phyloP scores from a whole-genome alignment of 1,140 invertebrate genomes.

The Sweltsa coloradensis region DNA sequence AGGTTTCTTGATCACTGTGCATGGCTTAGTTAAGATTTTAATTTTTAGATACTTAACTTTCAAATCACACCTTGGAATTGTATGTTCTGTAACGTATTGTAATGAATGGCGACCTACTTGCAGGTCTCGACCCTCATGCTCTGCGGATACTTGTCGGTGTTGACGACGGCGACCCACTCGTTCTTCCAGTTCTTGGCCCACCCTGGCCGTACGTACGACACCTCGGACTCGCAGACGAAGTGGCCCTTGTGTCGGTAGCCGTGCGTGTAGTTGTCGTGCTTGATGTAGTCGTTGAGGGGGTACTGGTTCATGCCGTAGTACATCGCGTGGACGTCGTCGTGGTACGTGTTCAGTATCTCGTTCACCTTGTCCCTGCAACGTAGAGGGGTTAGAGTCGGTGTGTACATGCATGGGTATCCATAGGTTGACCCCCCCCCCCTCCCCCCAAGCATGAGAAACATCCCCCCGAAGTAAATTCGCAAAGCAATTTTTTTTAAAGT shows the following conservation, averaged over 20 bases:
- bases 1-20: too few species aligned
- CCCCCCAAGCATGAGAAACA: too few species aligned
- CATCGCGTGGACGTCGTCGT: slow-evolving; percentile 18
- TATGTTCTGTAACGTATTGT: too few species aligned
- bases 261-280: slow-evolving; percentile 23
- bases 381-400: too few species aligned
- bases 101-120: slow-evolving; percentile 29
- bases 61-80: too few species aligned
- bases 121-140: slow-evolving; percentile 31
- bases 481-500: too few species aligned
- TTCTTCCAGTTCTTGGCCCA: slow-evolving; percentile 32
- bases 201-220: slow-evolving; percentile 29
- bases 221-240: slow-evolving; percentile 33
- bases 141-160: slow-evolving; percentile 30
- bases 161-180: slow-evolving; percentile 33
- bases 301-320: slow-evolving; percentile 25
- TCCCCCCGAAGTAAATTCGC: too few species aligned
- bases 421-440: too few species aligned
- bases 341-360: slow-evolving; percentile 20
- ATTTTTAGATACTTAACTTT: too few species aligned
- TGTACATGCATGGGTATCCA: too few species aligned
- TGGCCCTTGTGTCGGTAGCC: slow-evolving; percentile 26
- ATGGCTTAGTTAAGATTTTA: too few species aligned
- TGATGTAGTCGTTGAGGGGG: slow-evolving; percentile 18
- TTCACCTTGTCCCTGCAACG: slow-evolving; percentile 24